These are phyloP conservation scores for Platygyra sinensis DNA, from an alignment of 64 coral and sea anemone genomes.

Conservation along the genomic window DNA sequence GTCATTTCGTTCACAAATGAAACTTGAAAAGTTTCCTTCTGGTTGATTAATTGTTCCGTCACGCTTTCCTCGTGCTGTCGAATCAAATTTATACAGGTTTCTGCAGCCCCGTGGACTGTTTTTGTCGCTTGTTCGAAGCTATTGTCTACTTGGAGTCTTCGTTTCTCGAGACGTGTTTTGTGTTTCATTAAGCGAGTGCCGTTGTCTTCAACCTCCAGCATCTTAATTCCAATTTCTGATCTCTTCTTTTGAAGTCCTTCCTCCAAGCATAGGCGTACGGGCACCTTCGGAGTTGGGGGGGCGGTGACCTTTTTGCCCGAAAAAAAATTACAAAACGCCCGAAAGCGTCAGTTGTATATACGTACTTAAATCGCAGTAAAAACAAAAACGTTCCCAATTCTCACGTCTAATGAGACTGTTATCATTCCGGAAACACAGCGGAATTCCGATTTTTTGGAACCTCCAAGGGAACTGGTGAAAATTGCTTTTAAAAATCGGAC, in stretches of 20 bases:
- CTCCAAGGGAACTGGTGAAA: too few relatives aligned
- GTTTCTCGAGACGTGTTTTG: background rate
- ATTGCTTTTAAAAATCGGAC: too few relatives aligned
- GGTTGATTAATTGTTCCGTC: background rate
- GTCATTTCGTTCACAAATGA: background rate
- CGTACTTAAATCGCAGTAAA: too few relatives aligned
- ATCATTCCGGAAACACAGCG: too few relatives aligned
- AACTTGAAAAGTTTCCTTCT: background rate
- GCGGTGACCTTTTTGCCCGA: too few relatives aligned
- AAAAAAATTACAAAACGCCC: too few relatives aligned
- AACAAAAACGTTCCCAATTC: too few relatives aligned
- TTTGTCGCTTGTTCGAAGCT: background rate
- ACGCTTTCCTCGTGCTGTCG: slow-evolving; percentile 4
- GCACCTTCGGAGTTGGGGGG: too few relatives aligned
- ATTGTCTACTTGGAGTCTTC: background rate
- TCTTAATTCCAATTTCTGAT: background rate
- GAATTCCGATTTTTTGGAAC: too few relatives aligned
- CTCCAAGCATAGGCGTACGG: too few relatives aligned
- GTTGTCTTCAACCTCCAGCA: background rate
- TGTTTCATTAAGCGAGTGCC: background rate
- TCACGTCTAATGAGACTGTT: too few relatives aligned
- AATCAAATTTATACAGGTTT: background rate
- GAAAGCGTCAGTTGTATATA: too few relatives aligned
- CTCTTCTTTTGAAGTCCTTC: background rate
- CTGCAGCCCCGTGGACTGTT: background rate